Conservation (phyloP, 2,888 invertebrate genomes). For the Archips crataeganus region DNA sequence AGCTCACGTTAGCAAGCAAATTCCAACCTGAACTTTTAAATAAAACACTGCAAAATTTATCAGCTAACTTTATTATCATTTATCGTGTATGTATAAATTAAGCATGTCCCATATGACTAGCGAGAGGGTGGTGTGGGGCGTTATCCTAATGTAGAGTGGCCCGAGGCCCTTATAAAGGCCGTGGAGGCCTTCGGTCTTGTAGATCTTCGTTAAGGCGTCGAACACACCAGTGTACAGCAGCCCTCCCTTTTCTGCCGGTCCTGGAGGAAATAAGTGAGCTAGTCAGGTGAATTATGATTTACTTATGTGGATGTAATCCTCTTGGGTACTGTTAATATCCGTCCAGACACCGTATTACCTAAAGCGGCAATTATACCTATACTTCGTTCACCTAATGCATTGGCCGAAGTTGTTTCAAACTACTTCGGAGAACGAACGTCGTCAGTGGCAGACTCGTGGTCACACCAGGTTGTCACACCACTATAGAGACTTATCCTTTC, state of each 20-base stretch:
- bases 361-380: no score
- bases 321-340: no score
- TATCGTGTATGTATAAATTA: conserved; percentile 61
- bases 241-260: conserved; percentile 87
- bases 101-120: conserved; percentile 91
- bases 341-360: no score
- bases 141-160: conserved; percentile 91
- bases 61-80: conserved; percentile 61
- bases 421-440: no score
- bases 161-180: conserved; percentile 93
- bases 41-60: conserved; percentile 39
- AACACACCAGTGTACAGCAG: conserved; percentile 89
- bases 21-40: background rate
- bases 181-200: conserved; percentile 90
- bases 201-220: conserved; percentile 92
- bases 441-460: no score
- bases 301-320: no score
- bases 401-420: no score
- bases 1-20: no score
- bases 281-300: background rate
- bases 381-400: no score
- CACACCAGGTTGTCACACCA: no score
- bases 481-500: no score
- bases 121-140: conserved; percentile 92
- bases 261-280: conserved; percentile 67